Evolutionary conservation across 35 echinoderm and acorn worm genomes (phyloP), one percentile per base, ranked within the genome.

Genomic region (Holothuria glaberrima): DNA sequence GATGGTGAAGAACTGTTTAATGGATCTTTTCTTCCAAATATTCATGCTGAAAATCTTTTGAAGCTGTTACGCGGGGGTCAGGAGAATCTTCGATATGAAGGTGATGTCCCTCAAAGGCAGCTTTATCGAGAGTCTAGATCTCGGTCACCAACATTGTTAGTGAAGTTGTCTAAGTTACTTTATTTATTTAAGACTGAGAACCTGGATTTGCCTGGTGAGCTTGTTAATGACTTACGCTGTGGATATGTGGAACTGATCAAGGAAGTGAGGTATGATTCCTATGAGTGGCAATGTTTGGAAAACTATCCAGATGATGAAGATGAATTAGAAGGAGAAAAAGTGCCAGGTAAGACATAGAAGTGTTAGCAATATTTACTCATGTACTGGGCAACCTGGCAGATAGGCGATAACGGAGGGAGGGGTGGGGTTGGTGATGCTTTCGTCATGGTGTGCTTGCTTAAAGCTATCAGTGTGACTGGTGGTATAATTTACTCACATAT

Each of bases 201-300:
- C 63, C 70, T 99, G n/a, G 93, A 99, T 79, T 70, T 99, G 19
- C 93, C 91, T 7, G 68, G 93, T 33, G 97, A 99, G 75, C 80
- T 99, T 16, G 86, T 99, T 0, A 99, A 99, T 56, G 59, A 81
- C 14, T 60, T 99, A 12, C 64, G 88, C 30, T 69, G 91, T 36
- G 36, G 76, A 18, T 99, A 88, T 75, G 70, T 78, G 41, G 91
- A 93, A 30, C 59, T 99, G 13, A 91, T 86, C 16, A 41, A 58
- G 20, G 93, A 99, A 30, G 97, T 77, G 29, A 94, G 94, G 88
- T 95, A 91, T 74, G 75, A 79, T 25, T 68, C 58, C 24, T 75
- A 80, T 32, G 94, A 99, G 76, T 99, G 97, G 97, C 97, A 99
- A 44, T 95, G 97, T 82, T 89, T 70, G 21, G 97, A 97, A 45